Conservation (phyloP, 1,140 invertebrate genomes). For the Geopemphigus sp. region DNA sequence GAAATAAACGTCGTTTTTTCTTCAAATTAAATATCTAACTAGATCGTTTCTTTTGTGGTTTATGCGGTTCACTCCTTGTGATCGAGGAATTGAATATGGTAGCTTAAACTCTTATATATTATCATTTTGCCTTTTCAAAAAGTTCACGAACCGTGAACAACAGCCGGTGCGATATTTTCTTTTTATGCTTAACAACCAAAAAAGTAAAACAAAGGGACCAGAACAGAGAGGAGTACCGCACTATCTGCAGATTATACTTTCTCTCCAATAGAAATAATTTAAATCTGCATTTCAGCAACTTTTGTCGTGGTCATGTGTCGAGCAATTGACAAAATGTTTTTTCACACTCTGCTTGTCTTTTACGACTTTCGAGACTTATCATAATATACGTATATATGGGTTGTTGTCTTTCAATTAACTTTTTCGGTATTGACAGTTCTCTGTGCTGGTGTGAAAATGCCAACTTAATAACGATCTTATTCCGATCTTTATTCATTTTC, state of each 20-base stretch:
- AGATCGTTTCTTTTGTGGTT: constrained; percentile 23
- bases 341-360: not conserved
- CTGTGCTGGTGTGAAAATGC: not conserved
- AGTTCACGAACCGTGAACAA: constrained; percentile 26
- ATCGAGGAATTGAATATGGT: constrained; percentile 9
- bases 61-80: constrained; percentile 25
- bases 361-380: not conserved
- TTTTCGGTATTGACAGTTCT: not conserved
- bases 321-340: not conserved
- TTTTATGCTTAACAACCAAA: not conserved
- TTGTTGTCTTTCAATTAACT: not conserved
- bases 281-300: not conserved
- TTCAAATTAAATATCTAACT: constrained; percentile 38
- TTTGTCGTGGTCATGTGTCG: not conserved
- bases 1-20: constrained; percentile 27
- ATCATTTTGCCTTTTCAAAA: not conserved
- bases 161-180: not conserved
- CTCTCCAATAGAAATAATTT: not conserved
- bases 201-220: not conserved
- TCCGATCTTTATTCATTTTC: not conserved
- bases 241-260: not conserved
- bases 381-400: too few species aligned
- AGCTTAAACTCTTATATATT: not conserved
- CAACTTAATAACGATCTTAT: not conserved
- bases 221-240: not conserved